Conservation (phyloP, 2,113 vertebrate genomes). For the Chaetorhynchus papuensis region DNA sequence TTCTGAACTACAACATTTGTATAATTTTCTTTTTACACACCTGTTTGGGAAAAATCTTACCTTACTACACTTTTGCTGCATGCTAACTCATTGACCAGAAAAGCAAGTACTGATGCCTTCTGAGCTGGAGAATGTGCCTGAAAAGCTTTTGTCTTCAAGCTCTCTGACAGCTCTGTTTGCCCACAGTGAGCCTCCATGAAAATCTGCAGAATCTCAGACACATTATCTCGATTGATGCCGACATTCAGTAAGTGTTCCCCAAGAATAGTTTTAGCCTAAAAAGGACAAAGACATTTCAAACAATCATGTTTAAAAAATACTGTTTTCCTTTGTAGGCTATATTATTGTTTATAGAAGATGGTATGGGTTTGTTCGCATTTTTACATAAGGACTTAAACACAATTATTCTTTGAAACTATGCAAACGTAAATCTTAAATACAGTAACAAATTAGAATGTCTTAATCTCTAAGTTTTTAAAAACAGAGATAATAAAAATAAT, state of each 20-base stretch:
- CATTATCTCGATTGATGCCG: conserved; percentile 88
- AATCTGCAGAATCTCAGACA: conserved; percentile 93
- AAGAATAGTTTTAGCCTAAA: conserved; percentile 86
- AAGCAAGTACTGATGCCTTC: conserved; percentile 87
- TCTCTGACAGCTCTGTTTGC: conserved; percentile 82
- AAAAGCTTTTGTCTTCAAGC: conserved; percentile 91
- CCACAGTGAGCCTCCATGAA: conserved; percentile 90
- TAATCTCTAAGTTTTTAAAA: neutral
- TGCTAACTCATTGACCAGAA: conserved; percentile 90
- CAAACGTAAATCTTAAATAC: neutral
- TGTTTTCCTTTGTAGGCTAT: neutral
- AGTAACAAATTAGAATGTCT: neutral
- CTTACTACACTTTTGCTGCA: conserved; percentile 92
- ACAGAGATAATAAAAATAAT: neutral
- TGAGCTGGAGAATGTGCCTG: conserved; percentile 89
- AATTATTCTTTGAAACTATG: neutral
- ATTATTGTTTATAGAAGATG: neutral
- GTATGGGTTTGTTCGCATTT: neutral
- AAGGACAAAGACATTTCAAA: conserved; percentile 20
- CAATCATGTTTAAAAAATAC: neutral
- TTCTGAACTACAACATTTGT: neutral
- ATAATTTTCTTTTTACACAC: neutral
- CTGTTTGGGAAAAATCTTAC: conserved; percentile 62
- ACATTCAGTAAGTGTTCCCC: conserved; percentile 89
- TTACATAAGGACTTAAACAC: neutral